Evolutionary conservation across 2,797 vertebrate species (phyloP), one percentile per base, ranked within the genome.

Genomic region (Acanthornis magna): DNA sequence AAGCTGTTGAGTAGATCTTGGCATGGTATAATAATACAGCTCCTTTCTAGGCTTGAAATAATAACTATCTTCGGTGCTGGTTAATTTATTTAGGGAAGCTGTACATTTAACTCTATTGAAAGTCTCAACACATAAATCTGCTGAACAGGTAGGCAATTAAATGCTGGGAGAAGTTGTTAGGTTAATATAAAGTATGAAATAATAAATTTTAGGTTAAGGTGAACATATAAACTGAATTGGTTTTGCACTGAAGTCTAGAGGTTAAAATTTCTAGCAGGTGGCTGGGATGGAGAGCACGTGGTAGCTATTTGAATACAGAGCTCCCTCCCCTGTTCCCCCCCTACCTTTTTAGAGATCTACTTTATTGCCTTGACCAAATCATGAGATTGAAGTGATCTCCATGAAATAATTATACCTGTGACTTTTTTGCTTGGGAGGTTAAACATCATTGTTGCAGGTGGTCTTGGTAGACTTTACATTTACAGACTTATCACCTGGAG

Each of bases 221-320:
- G 65, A 78, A 30, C 1, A 4, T 58, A 55, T 93, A 94, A 85
- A 94, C 88, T 66, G 54, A 87, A 96, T 94, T 97, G 93, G 84
- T 81, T 97, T 96, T 93, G 81, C 34, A 23, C 74, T 95, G 96
- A 95, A 95, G 89, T 96, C 89, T 58, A 29, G 81, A 94, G 88
- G 88, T 96, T 93, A 65, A 93, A 84, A 94, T 97, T 95, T 97
- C 94, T 93, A 96, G 95, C 96, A 97, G 97, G 97, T 97, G 96
- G 65, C 90, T 74, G 45, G 60, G 76, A 68, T 20, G 54, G 93
- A 85, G 93, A 91, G 70, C 80, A 43, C 0, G 4, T 10, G 1
- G 91, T 95, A 94, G 86, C 93, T 96, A 23, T 85, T 66, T 82
- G 83, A 85, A 29, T 38, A 30, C 30, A 54, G 70, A 83, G 58